These are phyloP conservation scores for Chascanopsetta lugubris DNA, from an alignment of 2,113 vertebrate species.

Conservation along the genomic window DNA sequence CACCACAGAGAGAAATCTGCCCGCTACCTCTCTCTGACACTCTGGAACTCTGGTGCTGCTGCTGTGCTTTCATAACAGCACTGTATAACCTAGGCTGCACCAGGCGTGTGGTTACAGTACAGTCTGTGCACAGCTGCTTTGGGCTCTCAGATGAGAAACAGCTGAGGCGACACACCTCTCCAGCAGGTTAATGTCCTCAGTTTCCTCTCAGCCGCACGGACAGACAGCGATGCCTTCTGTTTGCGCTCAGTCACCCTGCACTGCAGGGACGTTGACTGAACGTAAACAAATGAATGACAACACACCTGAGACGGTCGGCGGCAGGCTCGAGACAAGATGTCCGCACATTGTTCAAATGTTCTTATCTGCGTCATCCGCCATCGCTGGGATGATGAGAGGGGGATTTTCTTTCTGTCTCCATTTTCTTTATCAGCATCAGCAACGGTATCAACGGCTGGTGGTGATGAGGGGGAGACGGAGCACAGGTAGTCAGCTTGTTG, in stretches of 20 bases:
- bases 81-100: constrained; percentile 48
- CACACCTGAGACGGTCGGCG: neutral
- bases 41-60: constrained; percentile 4
- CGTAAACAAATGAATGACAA: constrained; percentile 1
- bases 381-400: constrained; percentile 2
- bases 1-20: too few species aligned
- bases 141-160: constrained; percentile 27
- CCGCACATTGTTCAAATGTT: constrained; percentile 16
- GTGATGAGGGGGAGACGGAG: constrained; percentile 9
- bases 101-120: constrained; percentile 23
- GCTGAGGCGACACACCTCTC: constrained; percentile 28
- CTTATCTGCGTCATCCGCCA: constrained; percentile 19
- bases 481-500: constrained; percentile 66
- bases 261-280: neutral
- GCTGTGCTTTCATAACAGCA: constrained; percentile 40
- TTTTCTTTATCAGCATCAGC: constrained; percentile 43
- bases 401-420: constrained; percentile 22
- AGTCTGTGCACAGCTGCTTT: constrained; percentile 27
- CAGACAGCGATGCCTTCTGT: neutral
- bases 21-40: too few species aligned
- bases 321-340: neutral
- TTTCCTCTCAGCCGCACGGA: constrained; percentile 1
- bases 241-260: neutral
- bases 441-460: constrained; percentile 40
- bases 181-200: constrained; percentile 17